Percentiles rank a stretch among this genome's conserved stretches.
Evolutionary conservation across 2,888 invertebrate genomes (phyloP).

Genomic region (Apoda limacodes): DNA sequence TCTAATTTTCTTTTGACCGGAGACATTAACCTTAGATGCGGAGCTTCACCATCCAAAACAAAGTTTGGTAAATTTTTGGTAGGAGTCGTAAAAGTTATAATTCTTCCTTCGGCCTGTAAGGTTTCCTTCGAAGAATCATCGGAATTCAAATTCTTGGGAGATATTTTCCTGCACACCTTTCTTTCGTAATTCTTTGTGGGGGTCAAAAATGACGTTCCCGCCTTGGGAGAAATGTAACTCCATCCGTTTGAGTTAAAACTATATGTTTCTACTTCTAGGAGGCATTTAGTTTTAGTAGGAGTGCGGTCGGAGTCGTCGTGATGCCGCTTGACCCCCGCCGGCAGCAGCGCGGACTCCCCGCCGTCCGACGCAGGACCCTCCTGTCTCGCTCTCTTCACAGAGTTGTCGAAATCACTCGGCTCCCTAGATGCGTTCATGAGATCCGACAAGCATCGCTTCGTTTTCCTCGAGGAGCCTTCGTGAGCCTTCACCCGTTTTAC

Average conservation of each 20-base stretch:
- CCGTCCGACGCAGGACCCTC: constrained; percentile 24
- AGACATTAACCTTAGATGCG: constrained; percentile 77
- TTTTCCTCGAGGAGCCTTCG: constrained; percentile 24
- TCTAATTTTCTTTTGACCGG: constrained; percentile 74
- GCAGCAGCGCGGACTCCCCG: constrained; percentile 21
- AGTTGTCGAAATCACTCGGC: constrained; percentile 26
- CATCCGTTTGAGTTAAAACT: constrained; percentile 23
- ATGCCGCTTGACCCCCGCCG: constrained; percentile 38
- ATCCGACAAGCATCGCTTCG: constrained; percentile 53
- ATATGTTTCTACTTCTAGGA: constrained; percentile 16
- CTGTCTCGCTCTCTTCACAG: constrained; percentile 31
- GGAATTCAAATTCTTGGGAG: constrained; percentile 33
- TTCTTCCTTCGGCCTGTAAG: constrained; percentile 30
- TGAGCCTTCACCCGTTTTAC: constrained; percentile 24
- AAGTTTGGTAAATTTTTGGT: constrained; percentile 82
- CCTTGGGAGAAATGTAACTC: constrained; percentile 29
- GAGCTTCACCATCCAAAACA: constrained; percentile 81
- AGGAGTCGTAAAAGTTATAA: constrained; percentile 60
- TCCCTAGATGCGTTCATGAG: constrained; percentile 41
- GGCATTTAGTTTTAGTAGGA: constrained; percentile 22
- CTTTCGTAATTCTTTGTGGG: constrained; percentile 44
- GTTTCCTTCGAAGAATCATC: constrained; percentile 28
- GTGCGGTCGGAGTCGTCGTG: constrained; percentile 28
- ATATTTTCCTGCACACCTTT: constrained; percentile 29
- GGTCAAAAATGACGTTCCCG: constrained; percentile 42